Evolutionary conservation across 2,113 vertebrate genomes (phyloP).

Genomic region (Petrocephalus zakoni): DNA sequence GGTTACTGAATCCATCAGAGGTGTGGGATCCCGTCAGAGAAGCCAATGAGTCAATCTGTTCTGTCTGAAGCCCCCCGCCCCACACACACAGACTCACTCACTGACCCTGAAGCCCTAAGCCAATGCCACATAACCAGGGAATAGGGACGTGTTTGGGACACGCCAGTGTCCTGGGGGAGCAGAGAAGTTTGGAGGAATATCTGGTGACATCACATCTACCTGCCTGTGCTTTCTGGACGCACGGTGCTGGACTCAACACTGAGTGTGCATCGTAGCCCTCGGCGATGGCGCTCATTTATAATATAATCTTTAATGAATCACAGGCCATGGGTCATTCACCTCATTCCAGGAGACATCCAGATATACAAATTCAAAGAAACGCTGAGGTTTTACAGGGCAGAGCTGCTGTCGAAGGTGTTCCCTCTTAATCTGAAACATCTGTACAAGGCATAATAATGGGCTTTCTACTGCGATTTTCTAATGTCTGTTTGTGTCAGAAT

Average conservation of each 20-base stretch:
- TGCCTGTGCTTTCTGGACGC: neutral
- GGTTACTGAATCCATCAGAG: neutral
- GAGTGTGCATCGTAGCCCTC: neutral
- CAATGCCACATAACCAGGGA: neutral
- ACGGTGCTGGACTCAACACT: neutral
- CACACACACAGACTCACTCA: neutral
- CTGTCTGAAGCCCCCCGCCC: neutral
- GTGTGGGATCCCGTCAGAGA: neutral
- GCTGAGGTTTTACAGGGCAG: conserved; percentile 51
- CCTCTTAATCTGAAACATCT: conserved; percentile 44
- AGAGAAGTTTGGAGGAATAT: neutral
- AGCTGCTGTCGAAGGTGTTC: conserved; percentile 35
- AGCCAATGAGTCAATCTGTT: neutral
- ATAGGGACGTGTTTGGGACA: neutral
- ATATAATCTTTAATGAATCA: neutral
- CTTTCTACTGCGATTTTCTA: conserved; percentile 29
- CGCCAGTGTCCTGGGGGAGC: neutral
- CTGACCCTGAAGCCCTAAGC: neutral
- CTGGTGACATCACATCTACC: neutral
- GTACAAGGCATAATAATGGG: conserved; percentile 43
- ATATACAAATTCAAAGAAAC: conserved; percentile 44
- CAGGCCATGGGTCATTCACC: neutral
- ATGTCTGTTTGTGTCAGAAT: conserved; percentile 42
- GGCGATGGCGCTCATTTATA: neutral
- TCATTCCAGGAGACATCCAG: conserved; percentile 43